Conservation (phyloP, 1,140 invertebrate genomes). For the Cyrtorhinus lividipennis region DNA sequence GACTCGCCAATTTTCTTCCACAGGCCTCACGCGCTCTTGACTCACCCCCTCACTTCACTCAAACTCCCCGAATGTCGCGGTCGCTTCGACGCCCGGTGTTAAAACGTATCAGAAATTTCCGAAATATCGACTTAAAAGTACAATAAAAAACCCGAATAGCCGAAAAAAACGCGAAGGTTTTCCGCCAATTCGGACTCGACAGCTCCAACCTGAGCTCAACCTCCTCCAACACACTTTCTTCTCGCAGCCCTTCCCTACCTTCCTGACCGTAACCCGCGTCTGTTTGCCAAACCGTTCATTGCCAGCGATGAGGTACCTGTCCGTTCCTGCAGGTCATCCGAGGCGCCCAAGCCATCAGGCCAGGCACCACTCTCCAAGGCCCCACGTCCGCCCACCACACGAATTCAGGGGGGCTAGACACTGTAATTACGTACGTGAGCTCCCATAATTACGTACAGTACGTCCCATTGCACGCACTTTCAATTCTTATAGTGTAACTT, state of each 20-base stretch:
- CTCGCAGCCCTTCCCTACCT: neutral
- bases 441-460: too few relatives aligned
- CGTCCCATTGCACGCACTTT: too few relatives aligned
- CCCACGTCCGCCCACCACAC: neutral
- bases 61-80: too few relatives aligned
- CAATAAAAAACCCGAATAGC: neutral
- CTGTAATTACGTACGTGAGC: neutral
- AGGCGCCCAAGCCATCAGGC: constrained; percentile 4
- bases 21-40: neutral
- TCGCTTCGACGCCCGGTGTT: too few relatives aligned
- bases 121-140: neutral
- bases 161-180: neutral
- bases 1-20: neutral
- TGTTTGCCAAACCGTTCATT: constrained; percentile 11
- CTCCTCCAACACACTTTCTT: neutral
- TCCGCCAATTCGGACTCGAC: neutral
- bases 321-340: neutral
- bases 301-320: neutral
- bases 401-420: neutral
- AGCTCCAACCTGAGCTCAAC: neutral
- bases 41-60: neutral
- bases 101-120: too few relatives aligned
- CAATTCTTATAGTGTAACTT: too few relatives aligned
- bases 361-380: neutral
- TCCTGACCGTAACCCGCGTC: neutral